Percentiles rank a stretch among this genome's conserved stretches.
Conservation (phyloP, 2,797 vertebrate genomes). For the Thunnus albacares region DNA sequence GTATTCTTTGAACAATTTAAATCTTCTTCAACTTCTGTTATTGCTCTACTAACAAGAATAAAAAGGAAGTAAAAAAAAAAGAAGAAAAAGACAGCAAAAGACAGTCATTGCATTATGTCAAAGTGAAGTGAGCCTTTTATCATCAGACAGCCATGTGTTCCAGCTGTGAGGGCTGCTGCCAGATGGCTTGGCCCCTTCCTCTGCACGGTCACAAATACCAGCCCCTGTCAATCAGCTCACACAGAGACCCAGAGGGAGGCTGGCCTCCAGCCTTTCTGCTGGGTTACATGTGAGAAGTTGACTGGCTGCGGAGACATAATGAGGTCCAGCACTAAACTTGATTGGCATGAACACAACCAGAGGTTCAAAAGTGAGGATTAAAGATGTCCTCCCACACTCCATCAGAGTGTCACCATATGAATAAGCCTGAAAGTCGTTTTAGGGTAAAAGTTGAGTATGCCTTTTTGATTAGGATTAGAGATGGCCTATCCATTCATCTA, state of each 20-base stretch:
- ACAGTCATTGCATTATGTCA: conserved; percentile 45
- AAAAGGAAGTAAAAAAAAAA: conserved; percentile 13
- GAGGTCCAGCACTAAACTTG: conserved; percentile 63
- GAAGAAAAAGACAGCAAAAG: conserved; percentile 15
- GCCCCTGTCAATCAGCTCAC: conserved; percentile 78
- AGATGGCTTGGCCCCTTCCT: conserved; percentile 76
- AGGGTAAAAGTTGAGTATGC: conserved; percentile 16
- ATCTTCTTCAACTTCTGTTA: neutral
- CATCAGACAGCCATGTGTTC: conserved; percentile 62
- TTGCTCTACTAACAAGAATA: conserved; percentile 12
- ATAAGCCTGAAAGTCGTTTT: conserved; percentile 30
- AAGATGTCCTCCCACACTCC: conserved; percentile 57
- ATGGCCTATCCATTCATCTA: neutral
- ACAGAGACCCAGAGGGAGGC: conserved; percentile 64
- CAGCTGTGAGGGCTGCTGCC: conserved; percentile 79
- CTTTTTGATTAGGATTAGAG: conserved; percentile 18
- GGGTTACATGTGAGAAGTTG: conserved; percentile 54
- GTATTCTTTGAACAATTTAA: conserved; percentile 6
- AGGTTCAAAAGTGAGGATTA: conserved; percentile 65
- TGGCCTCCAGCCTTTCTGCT: conserved; percentile 50
- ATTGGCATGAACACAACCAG: conserved; percentile 60
- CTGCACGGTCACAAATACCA: conserved; percentile 80
- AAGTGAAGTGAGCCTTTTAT: conserved; percentile 57
- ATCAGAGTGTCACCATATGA: conserved; percentile 44
- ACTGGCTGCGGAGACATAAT: conserved; percentile 67